Evolutionary conservation across 2,888 invertebrate genomes (phyloP), one percentile per base, ranked within the genome.

Genomic region (Drosophila greeni): DNA sequence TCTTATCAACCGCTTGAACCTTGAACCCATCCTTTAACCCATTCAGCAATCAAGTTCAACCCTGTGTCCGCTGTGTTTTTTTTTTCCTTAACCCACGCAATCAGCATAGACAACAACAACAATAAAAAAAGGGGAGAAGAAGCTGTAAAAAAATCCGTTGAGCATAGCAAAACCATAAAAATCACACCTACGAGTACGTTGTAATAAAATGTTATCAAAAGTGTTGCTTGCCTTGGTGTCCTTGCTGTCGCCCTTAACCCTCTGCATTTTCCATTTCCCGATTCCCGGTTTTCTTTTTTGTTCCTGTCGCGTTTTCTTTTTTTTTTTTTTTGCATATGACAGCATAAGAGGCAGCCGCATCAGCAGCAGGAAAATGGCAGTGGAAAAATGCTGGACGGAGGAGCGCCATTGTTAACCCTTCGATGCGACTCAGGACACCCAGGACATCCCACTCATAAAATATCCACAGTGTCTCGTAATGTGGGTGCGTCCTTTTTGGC

Each of bases 191-290:
- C 85, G 76, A 76, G 72, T 76, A 74, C 84, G 72, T 73, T 82
- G 83, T 76, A 85, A 86, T 85, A 85, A 86, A 85, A 84, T 77
- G 79, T 84, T 81, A 84, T 81, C 85, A 83, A 81, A 84, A 82
- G 81, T 84, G 83, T 84, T 82, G 80, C 80, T 73, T 40, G 82
- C 67, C 59, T 65, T 65, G 62, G 62, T 70, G 58, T 61, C 42
- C 61, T 57, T 53, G 56, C 24, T 40, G 39, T 16, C 18, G 58
- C 26, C 55, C 54, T 51, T 56, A 33, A 29, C 53, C 24, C 42
- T 24, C 43, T 58, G 58, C 26, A 57, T 33, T 45, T 45, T 11
- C 36, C 56, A 33, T 60, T 60, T 60, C n/a, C 37, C 59, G 37
- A 45, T 60, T 59, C 43, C 24, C 14, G 18, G 9, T 24, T 42